phyloP scores from a whole-genome alignment of 1,140 invertebrate species.

The Maconellicoccus hirsutus region DNA sequence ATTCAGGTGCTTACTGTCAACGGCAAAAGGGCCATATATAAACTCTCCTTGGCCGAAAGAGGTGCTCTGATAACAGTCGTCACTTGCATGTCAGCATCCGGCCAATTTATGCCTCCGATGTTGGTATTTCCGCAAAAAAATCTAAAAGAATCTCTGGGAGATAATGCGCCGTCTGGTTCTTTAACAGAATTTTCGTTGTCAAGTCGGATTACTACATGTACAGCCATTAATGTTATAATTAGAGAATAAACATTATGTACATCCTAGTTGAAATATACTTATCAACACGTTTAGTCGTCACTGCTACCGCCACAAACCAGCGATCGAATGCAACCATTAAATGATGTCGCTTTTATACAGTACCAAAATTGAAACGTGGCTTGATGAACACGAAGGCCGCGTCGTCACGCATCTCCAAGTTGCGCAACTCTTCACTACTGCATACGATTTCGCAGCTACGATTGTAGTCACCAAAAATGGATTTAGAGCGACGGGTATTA shows the following conservation, averaged over 20 bases:
- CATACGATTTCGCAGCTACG: constrained; percentile 24
- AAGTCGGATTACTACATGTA: constrained; percentile 31
- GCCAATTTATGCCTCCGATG: constrained; percentile 35
- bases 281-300: too few species aligned
- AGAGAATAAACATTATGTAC: too few species aligned
- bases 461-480: constrained; percentile 24
- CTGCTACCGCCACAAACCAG: constrained; percentile 32
- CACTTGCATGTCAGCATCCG: constrained; percentile 35
- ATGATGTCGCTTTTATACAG: constrained; percentile 32
- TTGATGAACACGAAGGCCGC: constrained; percentile 31
- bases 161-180: constrained; percentile 32
- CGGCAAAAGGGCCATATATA: constrained; percentile 30
- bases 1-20: constrained; percentile 31
- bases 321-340: constrained; percentile 32
- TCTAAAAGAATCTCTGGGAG: constrained; percentile 31
- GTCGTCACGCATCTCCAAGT: constrained; percentile 33
- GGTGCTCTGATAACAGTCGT: constrained; percentile 31
- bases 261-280: too few species aligned
- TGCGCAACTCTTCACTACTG: constrained; percentile 26
- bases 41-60: constrained; percentile 30
- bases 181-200: constrained; percentile 32
- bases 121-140: constrained; percentile 35
- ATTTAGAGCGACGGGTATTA: constrained; percentile 26
- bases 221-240: too few species aligned
- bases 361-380: constrained; percentile 32